phyloP scores from a whole-genome alignment of 2,113 vertebrate genomes.

The Tragelaphus scriptus region DNA sequence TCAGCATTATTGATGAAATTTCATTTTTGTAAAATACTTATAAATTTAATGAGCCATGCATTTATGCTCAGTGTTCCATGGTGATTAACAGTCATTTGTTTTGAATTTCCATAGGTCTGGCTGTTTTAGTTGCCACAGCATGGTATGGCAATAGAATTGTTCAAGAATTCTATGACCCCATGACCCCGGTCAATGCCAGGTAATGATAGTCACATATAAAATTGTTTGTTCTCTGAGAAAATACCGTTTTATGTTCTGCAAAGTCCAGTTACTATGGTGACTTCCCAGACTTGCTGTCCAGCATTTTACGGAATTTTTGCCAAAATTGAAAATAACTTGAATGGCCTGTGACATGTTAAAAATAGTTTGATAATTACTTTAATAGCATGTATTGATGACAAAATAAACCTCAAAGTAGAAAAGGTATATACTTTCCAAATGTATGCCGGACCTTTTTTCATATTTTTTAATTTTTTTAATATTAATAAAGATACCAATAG shows the following conservation, averaged over 20 bases:
- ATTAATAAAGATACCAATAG: not conserved
- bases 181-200: constrained; percentile 92
- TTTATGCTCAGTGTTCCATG: not conserved
- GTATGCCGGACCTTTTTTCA: not conserved
- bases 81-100: constrained; percentile 37
- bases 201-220: constrained; percentile 70
- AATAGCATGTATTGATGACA: constrained; percentile 3
- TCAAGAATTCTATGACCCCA: constrained; percentile 88
- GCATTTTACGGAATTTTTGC: constrained; percentile 5
- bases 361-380: constrained; percentile 34
- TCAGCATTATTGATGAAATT: not conserved
- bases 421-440: not conserved
- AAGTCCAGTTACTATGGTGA: not conserved
- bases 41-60: not conserved
- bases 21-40: not conserved
- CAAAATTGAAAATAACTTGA: constrained; percentile 28
- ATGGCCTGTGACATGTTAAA: constrained; percentile 34
- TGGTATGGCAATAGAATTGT: constrained; percentile 89
- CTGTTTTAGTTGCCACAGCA: constrained; percentile 85
- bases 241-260: not conserved
- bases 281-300: constrained; percentile 27
- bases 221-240: constrained; percentile 1
- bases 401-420: constrained; percentile 9
- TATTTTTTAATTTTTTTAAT: not conserved
- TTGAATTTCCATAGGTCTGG: constrained; percentile 82